Conservation (phyloP, 2,113 vertebrate genomes). For the Numida meleagris region DNA sequence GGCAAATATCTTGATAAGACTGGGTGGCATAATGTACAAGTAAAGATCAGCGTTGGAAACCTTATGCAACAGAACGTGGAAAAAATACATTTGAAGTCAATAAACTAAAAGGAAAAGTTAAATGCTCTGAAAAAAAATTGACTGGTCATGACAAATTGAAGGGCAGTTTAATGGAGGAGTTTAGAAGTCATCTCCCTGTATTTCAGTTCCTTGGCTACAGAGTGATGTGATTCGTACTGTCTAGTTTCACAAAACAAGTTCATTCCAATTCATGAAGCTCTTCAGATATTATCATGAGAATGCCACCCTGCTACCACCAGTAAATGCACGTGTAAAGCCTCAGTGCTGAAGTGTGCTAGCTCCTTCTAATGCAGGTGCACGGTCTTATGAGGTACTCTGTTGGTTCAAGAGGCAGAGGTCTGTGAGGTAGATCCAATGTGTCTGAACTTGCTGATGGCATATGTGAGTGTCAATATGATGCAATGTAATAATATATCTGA, state of each 20-base stretch:
- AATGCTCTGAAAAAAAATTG: background rate
- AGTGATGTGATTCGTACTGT: background rate
- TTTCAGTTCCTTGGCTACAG: background rate
- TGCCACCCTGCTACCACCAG: background rate
- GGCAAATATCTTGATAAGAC: background rate
- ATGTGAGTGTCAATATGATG: too few relatives aligned
- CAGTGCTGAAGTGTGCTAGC: background rate
- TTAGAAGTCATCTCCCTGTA: background rate
- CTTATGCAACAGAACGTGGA: background rate
- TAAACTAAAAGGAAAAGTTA: background rate
- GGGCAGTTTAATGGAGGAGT: background rate
- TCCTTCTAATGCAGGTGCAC: background rate
- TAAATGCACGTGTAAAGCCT: background rate
- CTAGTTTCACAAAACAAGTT: background rate
- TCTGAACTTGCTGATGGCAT: background rate
- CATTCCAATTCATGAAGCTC: background rate
- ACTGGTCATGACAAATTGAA: background rate
- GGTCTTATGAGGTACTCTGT: background rate
- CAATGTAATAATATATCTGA: background rate
- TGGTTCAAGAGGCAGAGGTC: background rate
- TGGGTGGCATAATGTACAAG: background rate
- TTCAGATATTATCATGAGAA: background rate
- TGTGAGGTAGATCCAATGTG: background rate
- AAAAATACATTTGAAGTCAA: background rate
- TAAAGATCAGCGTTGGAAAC: rapidly evolving